These are phyloP conservation scores for Virgularia gustaviana DNA, from an alignment of 92 coral and sea anemone genomes.

Conservation along the genomic window DNA sequence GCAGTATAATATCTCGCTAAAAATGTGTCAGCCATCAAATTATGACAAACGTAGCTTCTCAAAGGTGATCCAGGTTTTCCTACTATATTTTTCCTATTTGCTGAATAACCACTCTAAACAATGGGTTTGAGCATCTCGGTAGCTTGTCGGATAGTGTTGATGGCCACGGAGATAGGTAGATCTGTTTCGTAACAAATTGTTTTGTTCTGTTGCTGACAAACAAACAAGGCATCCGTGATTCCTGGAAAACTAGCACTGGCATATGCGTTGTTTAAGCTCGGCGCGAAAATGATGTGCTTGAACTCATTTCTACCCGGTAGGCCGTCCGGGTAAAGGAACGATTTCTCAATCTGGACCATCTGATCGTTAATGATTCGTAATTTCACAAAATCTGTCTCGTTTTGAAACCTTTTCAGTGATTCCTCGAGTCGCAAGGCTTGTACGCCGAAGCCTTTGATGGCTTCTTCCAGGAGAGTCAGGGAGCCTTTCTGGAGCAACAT, in stretches of 20 bases:
- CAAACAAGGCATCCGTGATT: conserved; percentile 63
- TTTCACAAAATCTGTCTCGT: conserved; percentile 39
- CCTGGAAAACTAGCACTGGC: conserved; percentile 69
- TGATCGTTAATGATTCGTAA: conserved; percentile 73
- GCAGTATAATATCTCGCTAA: too few species aligned
- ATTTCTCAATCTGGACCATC: conserved; percentile 64
- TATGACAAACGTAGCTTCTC: background rate
- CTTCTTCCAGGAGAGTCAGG: conserved; percentile 45
- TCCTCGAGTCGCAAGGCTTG: conserved; percentile 52
- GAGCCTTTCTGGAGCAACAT: conserved; percentile 36
- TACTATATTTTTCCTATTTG: background rate
- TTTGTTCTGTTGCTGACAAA: conserved; percentile 47
- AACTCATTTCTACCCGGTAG: conserved; percentile 68
- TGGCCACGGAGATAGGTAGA: conserved; percentile 1
- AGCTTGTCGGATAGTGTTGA: conserved; percentile 26
- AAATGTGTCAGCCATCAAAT: too few species aligned
- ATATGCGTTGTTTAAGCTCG: conserved; percentile 60
- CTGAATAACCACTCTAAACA: background rate
- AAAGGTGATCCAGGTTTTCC: too few species aligned
- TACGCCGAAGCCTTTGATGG: conserved; percentile 52
- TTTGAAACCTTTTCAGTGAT: conserved; percentile 42
- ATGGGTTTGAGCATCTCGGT: conserved; percentile 5
- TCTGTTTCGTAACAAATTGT: background rate
- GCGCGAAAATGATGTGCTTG: conserved; percentile 82
- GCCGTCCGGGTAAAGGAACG: conserved; percentile 69